A percentile compares a stretch with the other conserved stretches of the same genome.
Evolutionary conservation across 2,113 vertebrate species (phyloP).

Genomic region (Rhinolophus sinicus): DNA sequence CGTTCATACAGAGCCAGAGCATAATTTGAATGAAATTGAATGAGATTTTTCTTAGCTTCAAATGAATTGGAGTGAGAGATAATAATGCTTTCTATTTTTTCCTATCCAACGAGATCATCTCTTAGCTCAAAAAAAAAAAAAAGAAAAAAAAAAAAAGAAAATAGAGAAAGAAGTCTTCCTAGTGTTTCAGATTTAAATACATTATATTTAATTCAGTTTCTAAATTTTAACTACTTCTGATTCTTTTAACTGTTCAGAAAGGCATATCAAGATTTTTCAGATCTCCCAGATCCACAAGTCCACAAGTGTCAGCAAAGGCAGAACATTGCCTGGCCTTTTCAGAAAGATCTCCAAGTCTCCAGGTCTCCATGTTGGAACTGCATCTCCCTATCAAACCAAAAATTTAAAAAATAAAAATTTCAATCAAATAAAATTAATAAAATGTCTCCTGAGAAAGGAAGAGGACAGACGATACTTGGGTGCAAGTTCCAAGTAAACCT

Average conservation of each 20-base stretch:
- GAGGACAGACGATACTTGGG: not conserved
- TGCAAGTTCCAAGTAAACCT: not conserved
- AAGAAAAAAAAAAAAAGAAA: not conserved
- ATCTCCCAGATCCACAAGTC: not conserved
- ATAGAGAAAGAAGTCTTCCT: not conserved
- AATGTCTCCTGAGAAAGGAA: not conserved
- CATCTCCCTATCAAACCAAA: not conserved
- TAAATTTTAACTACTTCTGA: slow-evolving; percentile 54
- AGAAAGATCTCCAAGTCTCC: not conserved
- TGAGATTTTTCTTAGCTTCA: slow-evolving; percentile 60
- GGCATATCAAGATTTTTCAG: not conserved
- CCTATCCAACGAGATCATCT: slow-evolving; percentile 13
- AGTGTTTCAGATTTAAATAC: slow-evolving; percentile 61
- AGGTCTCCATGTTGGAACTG: not conserved
- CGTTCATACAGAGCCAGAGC: slow-evolving; percentile 54
- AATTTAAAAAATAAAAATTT: slow-evolving; percentile 1
- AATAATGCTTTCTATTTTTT: slow-evolving; percentile 54
- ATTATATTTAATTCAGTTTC: slow-evolving; percentile 28
- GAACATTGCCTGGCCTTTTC: not conserved
- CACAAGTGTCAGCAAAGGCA: not conserved
- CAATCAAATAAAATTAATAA: not conserved
- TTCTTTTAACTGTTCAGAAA: slow-evolving; percentile 45
- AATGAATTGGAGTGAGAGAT: slow-evolving; percentile 55
- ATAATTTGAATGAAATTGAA: slow-evolving; percentile 67
- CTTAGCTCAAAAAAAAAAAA: not conserved